A percentile compares a stretch with the other conserved stretches of the same genome.
These are phyloP conservation scores for Rhorus exstirpatorius DNA, from an alignment of 2,888 invertebrate genomes.

Conservation along the genomic window DNA sequence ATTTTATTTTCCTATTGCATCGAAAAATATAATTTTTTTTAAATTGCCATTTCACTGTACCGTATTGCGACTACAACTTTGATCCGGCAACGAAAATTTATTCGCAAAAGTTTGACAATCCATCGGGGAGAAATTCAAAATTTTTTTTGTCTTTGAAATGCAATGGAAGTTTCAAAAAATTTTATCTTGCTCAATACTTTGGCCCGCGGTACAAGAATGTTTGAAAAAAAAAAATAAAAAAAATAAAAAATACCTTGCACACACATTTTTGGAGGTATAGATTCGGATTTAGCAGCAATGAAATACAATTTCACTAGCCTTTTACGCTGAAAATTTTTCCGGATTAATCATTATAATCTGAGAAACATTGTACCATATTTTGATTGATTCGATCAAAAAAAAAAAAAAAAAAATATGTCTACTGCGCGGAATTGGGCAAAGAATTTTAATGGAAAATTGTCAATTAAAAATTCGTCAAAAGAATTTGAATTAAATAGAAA, in stretches of 20 bases:
- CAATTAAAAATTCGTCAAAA: no score
- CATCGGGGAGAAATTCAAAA: not conserved
- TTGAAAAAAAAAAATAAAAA: no score
- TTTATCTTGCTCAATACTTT: not conserved
- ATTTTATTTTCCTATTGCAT: not conserved
- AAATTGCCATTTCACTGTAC: not conserved
- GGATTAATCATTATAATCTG: slow-evolving; percentile 21
- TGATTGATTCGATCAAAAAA: not conserved
- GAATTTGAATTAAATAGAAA: no score
- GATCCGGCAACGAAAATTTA: not conserved
- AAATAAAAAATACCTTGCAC: slow-evolving; percentile 7
- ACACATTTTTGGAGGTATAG: slow-evolving; percentile 33
- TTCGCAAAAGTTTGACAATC: not conserved
- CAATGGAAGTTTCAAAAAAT: not conserved
- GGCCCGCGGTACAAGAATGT: not conserved
- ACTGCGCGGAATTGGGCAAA: no score
- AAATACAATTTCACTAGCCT: slow-evolving; percentile 71
- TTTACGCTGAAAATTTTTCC: slow-evolving; percentile 40
- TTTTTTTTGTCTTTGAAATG: not conserved
- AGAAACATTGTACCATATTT: slow-evolving; percentile 61
- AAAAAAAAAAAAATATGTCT: no score
- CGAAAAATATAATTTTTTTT: not conserved
- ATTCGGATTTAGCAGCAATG: slow-evolving; percentile 56
- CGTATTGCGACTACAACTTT: not conserved
- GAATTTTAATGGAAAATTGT: no score